Base-by-base conservation (phyloP, 2,797 vertebrate species). In the Lindbergichthys nudifrons region DNA sequence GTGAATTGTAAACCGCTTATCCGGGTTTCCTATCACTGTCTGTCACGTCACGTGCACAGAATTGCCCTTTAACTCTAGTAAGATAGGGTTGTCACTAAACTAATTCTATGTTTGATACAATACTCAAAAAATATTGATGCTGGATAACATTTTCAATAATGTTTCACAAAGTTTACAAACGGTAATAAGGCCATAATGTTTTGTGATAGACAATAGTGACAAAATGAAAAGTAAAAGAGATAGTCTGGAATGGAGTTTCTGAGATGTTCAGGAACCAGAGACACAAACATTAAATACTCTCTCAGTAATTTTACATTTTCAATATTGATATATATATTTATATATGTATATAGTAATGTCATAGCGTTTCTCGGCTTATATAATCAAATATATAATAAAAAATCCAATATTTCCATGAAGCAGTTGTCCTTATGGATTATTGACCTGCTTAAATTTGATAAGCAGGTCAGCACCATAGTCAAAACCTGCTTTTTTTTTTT, bases 401-500 rank as follows among this genome's bases (percentile, higher is more conserved):
- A 62, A 36, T 53, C 30, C 21, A 26, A 9, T 36, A 36, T 62
- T 61, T 18, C 9, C 26, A 18, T 10, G 13, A 30, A 39, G 32
- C n/a, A 57, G 16, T 41, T 19, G 18, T 21, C 39, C 64, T 67
- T 19, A 53, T 54, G 54, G 18, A 59, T 30, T 47, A 47, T 23
- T 23, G 23, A 23, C 23, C 23, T 23, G 23, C 23, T 23, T 23
- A 23, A 23, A 23, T 23, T 23, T 23, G 23, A 23, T 23, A 23
- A 23, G 23, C 23, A 23, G 23, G 23, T 23, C 23, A 23, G 23
- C 23, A 23, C 23, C 23, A 23, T 23, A 23, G 23, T 23, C 23
- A 23, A 23, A 23, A 23, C 0, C 23, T 23, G 23, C 23, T 23
- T 23, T 23, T 23, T 2, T 23, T 23, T 23, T 23, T 23, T 23